Evolutionary conservation across 2,797 vertebrate species (phyloP), one percentile per base, ranked within the genome.

Genomic region (Tympanoctomys barrerae): DNA sequence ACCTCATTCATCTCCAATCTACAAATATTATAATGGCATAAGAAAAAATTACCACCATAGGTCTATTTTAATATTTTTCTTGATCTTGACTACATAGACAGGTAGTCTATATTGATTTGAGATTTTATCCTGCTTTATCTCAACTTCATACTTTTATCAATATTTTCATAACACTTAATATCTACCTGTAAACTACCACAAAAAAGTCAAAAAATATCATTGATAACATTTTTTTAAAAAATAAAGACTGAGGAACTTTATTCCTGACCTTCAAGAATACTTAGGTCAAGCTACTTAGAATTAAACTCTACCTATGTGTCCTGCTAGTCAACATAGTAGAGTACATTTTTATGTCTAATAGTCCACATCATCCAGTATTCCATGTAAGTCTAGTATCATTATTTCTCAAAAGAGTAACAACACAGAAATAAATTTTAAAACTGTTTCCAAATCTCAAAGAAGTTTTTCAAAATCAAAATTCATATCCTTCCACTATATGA

Each of bases 391-490:
- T 89, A 42, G 8, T 61, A 39, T 11, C 86, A 73, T 78, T 78
- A 31, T 89, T 96, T 92, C 57, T 85, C 71, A 93, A 95, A 95
- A 93, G 39, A 86, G 54, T 62, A 73, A 66, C 26, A 68, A 75
- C 57, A 90, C 22, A 94, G 6, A 95, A 90, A 85, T 85, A 46
- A 94, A 96, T 91, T 87, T 79, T 71, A 7, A 88, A 86, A 22
- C 24, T 8, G 42, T 83, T 59, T 49, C 70, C 22, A 33, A 89
- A 86, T 52, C 9, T 36, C 14, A 75, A 42, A 39, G 7, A 59
- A 28, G 11, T 42, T 92, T 62, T 79, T 75, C 7, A 86, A 95
- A 94, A 82, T 73, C 33, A 77, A n/a, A 89, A 12, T 73, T 90
- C 14, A 54, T 68, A 59, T 71, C 79, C 59, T 90, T 73, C 21